A percentile compares a stretch with the other conserved stretches of the same genome.
phyloP scores from a whole-genome alignment of 64 coral and sea anemone species.

The Stylophora pistillata region DNA sequence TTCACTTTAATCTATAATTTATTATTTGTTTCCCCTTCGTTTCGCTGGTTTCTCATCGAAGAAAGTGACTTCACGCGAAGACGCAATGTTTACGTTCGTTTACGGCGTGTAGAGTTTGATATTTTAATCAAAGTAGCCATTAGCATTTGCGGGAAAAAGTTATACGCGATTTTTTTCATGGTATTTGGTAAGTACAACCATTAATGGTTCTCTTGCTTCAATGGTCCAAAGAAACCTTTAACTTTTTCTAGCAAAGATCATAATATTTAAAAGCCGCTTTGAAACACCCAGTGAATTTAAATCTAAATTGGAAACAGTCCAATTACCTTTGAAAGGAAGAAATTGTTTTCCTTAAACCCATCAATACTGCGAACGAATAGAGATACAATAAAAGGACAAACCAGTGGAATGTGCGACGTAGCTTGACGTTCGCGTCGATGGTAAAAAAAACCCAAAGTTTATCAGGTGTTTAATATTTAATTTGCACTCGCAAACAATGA shows the following conservation, averaged over 20 bases:
- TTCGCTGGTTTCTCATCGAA: background rate
- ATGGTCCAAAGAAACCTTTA: slow-evolving; percentile 29
- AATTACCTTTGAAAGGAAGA: background rate
- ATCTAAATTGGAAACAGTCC: background rate
- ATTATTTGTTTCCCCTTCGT: slow-evolving; percentile 12
- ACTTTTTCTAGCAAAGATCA: background rate
- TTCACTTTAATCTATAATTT: slow-evolving; percentile 1
- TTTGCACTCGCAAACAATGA: background rate
- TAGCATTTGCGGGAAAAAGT: background rate
- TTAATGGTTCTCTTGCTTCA: background rate
- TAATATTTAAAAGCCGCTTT: background rate
- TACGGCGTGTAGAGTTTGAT: background rate
- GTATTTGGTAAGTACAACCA: background rate
- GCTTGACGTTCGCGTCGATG: no score
- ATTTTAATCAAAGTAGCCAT: background rate
- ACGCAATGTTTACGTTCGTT: background rate
- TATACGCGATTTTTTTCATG: background rate
- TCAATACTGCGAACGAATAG: no score
- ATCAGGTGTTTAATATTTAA: slow-evolving; percentile 27
- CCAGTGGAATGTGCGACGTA: no score
- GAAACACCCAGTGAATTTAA: background rate
- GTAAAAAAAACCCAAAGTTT: background rate
- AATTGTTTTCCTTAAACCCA: background rate
- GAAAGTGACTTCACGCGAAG: background rate
- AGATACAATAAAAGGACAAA: no score